A percentile compares a stretch with the other conserved stretches of the same genome.
Conservation (phyloP, 1,140 invertebrate genomes). For the Pteromalus puparum region DNA sequence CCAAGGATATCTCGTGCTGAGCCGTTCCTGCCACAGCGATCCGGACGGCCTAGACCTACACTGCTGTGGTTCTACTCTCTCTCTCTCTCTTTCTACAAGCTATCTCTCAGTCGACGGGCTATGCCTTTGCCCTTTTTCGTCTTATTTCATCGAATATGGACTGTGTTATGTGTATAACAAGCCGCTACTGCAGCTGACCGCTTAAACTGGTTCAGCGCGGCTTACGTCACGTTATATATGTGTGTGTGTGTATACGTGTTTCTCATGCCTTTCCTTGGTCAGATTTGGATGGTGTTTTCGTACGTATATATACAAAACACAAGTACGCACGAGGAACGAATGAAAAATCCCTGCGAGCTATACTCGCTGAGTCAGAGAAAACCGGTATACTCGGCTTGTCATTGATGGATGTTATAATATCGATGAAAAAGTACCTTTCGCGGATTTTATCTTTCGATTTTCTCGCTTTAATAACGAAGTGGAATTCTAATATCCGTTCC, state of each 20-base stretch:
- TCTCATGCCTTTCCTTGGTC: constrained; percentile 34
- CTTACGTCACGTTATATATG: neutral
- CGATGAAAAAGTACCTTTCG: neutral
- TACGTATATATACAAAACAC: neutral
- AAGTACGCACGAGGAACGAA: neutral
- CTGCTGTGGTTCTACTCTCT: constrained; percentile 10
- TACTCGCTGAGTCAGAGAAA: neutral
- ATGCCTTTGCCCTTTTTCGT: too few species aligned
- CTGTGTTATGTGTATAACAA: neutral
- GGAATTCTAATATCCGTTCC: neutral
- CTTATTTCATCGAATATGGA: neutral
- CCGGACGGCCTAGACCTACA: constrained; percentile 61
- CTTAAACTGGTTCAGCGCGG: neutral
- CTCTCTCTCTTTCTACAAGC: constrained; percentile 46
- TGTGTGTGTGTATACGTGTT: neutral
- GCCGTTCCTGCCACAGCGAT: constrained; percentile 56
- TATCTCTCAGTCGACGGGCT: constrained; percentile 37
- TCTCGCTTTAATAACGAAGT: neutral
- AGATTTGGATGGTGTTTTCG: neutral
- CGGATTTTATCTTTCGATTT: neutral
- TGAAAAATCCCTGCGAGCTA: neutral
- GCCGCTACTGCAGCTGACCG: neutral
- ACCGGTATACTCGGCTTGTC: neutral
- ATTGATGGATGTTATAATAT: neutral
- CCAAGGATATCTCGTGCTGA: constrained; percentile 60